These are phyloP conservation scores for Antheraea pernyi DNA, from an alignment of 1,140 invertebrate genomes.

Conservation along the genomic window DNA sequence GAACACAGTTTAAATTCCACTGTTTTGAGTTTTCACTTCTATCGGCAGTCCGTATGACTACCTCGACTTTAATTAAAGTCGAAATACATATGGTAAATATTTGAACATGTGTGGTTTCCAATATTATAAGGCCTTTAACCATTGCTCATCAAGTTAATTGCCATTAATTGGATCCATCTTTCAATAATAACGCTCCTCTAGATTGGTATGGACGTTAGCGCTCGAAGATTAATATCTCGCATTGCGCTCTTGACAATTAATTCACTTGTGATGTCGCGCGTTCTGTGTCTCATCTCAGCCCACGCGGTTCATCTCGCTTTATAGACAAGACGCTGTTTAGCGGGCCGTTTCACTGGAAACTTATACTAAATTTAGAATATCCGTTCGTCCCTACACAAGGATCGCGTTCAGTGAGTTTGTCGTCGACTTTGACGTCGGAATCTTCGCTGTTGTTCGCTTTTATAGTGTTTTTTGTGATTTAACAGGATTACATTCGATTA, in stretches of 20 bases:
- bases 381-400: slow-evolving; percentile 66
- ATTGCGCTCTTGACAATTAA: slow-evolving; percentile 60
- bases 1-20: too few species aligned
- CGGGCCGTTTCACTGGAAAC: slow-evolving; percentile 63
- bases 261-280: slow-evolving; percentile 58
- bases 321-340: slow-evolving; percentile 43
- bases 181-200: neutral
- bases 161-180: neutral
- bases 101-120: too few species aligned
- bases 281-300: slow-evolving; percentile 39
- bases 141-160: neutral
- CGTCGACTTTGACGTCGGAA: slow-evolving; percentile 42
- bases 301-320: slow-evolving; percentile 54
- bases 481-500: slow-evolving; percentile 7
- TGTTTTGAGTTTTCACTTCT: too few species aligned
- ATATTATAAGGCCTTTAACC: too few species aligned
- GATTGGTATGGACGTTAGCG: neutral
- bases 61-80: too few species aligned
- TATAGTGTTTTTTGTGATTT: slow-evolving; percentile 21
- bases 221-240: slow-evolving; percentile 44
- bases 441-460: slow-evolving; percentile 1
- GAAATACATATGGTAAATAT: too few species aligned
- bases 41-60: too few species aligned
- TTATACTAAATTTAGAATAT: slow-evolving; percentile 73
- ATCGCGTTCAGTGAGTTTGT: slow-evolving; percentile 55